phyloP scores from a whole-genome alignment of 1,140 invertebrate species.

The Aphidius ervi region DNA sequence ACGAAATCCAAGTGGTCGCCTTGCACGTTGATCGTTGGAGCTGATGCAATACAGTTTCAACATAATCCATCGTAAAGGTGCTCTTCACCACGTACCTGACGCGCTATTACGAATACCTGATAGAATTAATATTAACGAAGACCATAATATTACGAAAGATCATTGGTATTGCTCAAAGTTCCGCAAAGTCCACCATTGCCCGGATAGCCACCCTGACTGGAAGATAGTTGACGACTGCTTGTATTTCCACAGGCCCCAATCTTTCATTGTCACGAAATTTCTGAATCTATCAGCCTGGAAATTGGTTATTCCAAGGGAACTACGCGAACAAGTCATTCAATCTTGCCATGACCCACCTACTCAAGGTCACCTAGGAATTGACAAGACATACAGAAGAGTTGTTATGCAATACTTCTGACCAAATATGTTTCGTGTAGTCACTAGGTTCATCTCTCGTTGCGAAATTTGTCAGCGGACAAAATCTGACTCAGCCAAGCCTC shows the following conservation, averaged over 20 bases:
- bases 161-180: conserved; percentile 21
- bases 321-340: neutral
- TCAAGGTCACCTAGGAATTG: conserved; percentile 29
- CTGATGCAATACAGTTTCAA: conserved; percentile 23
- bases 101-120: conserved; percentile 24
- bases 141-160: conserved; percentile 1
- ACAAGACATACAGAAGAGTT: conserved; percentile 27
- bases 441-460: conserved; percentile 21
- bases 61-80: conserved; percentile 32
- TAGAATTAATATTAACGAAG: neutral
- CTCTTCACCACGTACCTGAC: conserved; percentile 29
- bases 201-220: conserved; percentile 16
- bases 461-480: conserved; percentile 24
- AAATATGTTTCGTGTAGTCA: conserved; percentile 29
- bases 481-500: conserved; percentile 5
- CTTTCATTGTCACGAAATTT: conserved; percentile 8
- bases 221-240: conserved; percentile 13
- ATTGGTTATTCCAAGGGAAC: conserved; percentile 26
- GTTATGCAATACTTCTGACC: conserved; percentile 33
- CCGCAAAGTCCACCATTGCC: conserved; percentile 10
- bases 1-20: conserved; percentile 30
- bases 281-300: conserved; percentile 28
- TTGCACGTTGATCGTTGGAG: conserved; percentile 17
- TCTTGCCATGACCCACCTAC: neutral
- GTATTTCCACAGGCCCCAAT: conserved; percentile 19